Base-by-base conservation (phyloP, 1,140 invertebrate species). In the Battus philenor region DNA sequence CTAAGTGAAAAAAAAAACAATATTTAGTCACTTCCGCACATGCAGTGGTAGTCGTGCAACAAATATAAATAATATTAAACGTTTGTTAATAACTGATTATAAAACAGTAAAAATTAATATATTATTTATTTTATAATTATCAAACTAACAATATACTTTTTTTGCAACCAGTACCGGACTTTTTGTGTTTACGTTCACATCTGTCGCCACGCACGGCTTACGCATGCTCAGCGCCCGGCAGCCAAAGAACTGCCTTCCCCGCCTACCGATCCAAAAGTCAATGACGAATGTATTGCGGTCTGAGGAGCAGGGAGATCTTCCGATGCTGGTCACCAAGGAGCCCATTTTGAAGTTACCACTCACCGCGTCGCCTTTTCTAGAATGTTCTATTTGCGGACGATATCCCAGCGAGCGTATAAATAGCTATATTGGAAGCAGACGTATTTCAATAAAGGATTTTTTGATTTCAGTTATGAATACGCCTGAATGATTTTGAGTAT, bases 141-240 rank as follows among this genome's bases (percentile, higher is more conserved):
- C n/a, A n/a, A n/a, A n/a, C n/a, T n/a, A n/a, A n/a, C n/a, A n/a
- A n/a, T n/a, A n/a, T n/a, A n/a, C n/a, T n/a, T n/a, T n/a, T n/a
- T 65, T 36, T 69, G 54, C 55, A 31, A 46, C 60, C 71, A 7
- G 52, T 82, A 77, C 74, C 34, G 10, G 24, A 60, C 46, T 68
- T 78, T 79, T 78, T 77, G 57, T 64, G 72, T 80, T 76, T 75
- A 77, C 65, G 61, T 67, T 58, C 59, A 74, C 75, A 80, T 83
- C 76, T 80, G 79, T 83, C 75, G 66, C 74, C 79, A 64, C 68
- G 61, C 58, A 57, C 57, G 56, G 73, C 64, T 68, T 61, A 66
- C 68, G 57, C 55, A 43, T 51, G 43, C 41, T 29, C 52, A 2
- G 2, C 54, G 27, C 51, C 70, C 72, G 71, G 44, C 30, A 9